Base-by-base conservation (phyloP, 2,888 invertebrate genomes). In the Folsomia candida region DNA sequence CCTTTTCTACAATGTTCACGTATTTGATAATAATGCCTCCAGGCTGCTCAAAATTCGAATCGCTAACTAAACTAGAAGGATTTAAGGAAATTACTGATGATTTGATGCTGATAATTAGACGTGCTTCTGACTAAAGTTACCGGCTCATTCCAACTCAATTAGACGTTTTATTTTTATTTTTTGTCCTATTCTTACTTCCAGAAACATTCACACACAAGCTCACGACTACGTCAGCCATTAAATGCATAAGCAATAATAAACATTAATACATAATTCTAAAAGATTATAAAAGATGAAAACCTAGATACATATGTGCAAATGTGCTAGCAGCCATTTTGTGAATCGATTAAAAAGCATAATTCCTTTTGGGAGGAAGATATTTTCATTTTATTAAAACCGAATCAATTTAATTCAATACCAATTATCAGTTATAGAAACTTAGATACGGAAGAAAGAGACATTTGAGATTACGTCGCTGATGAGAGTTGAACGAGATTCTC, bases 141-240 rank as follows among this genome's bases (percentile, higher is more conserved):
- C 54, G 54, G 54, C 54, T 22, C 20, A 54, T 54, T 54, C 22
- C 54, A 54, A 54, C 54, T 54, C 54, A 54, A 54, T 54, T 54
- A 54, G 54, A 54, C 6, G 22, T n/a, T 54, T 54, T 14, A 54
- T 22, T 54, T 54, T 54, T 54, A 6, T 20, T 54, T 54, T 22
- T 20, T 54, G 47, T 11, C 47, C 54, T 54, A 54, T 54, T n/a
- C n/a, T n/a, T n/a, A n/a, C n/a, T n/a, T n/a, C n/a, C n/a, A n/a
- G n/a, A n/a, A n/a, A n/a, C n/a, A n/a, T n/a, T 37, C 37, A 37
- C 37, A 37, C 37, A 14, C 37, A 37, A 9, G 37, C 37, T 14
- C 37, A 37, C 4, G 37, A 37, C 14, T 37, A 14, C 37, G 6
- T 37, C 37, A 37, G 37, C 37, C 4, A 37, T 37, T 37, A 37